phyloP scores from a whole-genome alignment of 2,113 vertebrate species.

The Argyrosomus japonicus region DNA sequence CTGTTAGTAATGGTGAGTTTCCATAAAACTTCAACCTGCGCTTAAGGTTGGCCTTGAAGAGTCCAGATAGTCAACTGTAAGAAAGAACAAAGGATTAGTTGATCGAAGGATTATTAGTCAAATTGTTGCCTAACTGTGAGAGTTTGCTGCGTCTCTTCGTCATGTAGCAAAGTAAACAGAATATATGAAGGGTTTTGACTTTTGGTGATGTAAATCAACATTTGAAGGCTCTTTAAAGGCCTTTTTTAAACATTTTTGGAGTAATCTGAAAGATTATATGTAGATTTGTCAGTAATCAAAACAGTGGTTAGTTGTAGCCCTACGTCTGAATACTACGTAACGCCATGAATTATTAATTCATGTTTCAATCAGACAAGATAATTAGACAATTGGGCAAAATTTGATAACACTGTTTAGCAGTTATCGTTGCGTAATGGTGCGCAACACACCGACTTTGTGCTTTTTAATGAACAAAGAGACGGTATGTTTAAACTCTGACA shows the following conservation, averaged over 20 bases:
- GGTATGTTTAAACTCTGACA: slow-evolving; percentile 15
- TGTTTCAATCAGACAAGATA: not conserved
- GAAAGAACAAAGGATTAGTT: not conserved
- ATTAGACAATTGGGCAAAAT: not conserved
- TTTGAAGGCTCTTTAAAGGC: not conserved
- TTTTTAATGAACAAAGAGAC: not conserved
- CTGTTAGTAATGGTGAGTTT: not conserved
- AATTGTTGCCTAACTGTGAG: not conserved
- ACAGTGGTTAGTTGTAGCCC: too few species aligned
- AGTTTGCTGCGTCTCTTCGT: not conserved
- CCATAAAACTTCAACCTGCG: not conserved
- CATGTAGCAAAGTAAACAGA: not conserved
- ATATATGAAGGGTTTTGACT: not conserved
- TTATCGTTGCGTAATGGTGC: not conserved
- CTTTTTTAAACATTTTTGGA: too few species aligned
- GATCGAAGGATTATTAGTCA: too few species aligned
- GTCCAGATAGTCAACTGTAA: not conserved
- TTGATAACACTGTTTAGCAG: not conserved
- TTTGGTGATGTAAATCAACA: not conserved
- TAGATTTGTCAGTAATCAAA: not conserved
- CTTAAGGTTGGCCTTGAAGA: not conserved
- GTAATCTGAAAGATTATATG: not conserved
- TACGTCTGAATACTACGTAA: not conserved
- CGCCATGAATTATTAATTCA: not conserved
- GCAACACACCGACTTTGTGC: not conserved